Evolutionary conservation across 2,797 vertebrate genomes (phyloP).

Genomic region (Taeniopygia guttata): DNA sequence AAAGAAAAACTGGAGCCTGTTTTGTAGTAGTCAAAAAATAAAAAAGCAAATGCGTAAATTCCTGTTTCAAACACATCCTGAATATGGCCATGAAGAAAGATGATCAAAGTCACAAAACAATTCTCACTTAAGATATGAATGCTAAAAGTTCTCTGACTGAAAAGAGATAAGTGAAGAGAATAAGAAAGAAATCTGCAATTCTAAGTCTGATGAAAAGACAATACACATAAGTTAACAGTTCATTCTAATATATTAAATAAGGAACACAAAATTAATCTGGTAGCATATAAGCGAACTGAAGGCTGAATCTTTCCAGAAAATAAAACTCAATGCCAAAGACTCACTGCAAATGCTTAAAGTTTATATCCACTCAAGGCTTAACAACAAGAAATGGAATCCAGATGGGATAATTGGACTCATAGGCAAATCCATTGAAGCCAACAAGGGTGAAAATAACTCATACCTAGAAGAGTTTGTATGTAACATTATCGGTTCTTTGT

Average conservation of each 20-base stretch:
- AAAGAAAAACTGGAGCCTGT: background rate
- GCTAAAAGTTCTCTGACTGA: background rate
- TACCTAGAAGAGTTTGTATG: background rate
- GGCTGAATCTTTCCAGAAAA: background rate
- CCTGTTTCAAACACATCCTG: background rate
- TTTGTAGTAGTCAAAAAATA: background rate
- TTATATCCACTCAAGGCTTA: background rate
- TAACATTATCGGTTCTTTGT: fast-evolving
- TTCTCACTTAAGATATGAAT: background rate
- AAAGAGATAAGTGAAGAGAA: background rate
- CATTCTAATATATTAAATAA: background rate
- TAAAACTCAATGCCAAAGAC: background rate
- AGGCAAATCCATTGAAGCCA: background rate
- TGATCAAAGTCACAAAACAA: background rate
- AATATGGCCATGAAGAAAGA: background rate
- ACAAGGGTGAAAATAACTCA: background rate
- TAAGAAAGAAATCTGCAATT: background rate
- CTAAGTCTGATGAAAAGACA: background rate
- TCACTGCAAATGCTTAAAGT: background rate
- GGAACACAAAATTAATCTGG: background rate
- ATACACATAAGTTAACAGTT: background rate
- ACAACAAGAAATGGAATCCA: background rate
- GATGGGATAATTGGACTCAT: background rate
- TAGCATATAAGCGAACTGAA: background rate
- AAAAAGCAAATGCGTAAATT: background rate